phyloP scores from a whole-genome alignment of 2,113 vertebrate species.

The Dipodomys merriami region DNA sequence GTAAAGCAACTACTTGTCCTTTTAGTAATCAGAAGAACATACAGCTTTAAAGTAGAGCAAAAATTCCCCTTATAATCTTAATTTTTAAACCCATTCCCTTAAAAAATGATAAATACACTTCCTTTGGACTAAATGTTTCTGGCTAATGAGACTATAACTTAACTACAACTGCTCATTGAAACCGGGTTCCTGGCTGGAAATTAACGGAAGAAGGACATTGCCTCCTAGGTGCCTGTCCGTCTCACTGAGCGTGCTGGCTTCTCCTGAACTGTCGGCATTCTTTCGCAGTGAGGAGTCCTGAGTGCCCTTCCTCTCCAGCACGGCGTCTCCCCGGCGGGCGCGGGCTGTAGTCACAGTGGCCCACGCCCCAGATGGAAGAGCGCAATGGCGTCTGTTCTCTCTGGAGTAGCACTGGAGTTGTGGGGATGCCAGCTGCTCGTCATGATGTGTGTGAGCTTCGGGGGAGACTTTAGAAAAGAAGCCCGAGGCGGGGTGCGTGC shows the following conservation, averaged over 20 bases:
- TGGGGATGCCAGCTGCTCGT: slow-evolving; percentile 79
- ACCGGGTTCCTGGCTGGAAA: slow-evolving; percentile 79
- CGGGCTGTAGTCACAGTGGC: slow-evolving; percentile 86
- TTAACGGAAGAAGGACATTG: slow-evolving; percentile 72
- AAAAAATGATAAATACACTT: slow-evolving; percentile 61
- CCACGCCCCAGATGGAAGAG: slow-evolving; percentile 83
- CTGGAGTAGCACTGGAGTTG: slow-evolving; percentile 61
- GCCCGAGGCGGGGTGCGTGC: slow-evolving; percentile 58
- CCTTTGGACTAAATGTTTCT: slow-evolving; percentile 73
- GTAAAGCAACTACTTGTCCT: neutral
- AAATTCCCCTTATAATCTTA: neutral
- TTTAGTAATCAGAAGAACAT: slow-evolving; percentile 43
- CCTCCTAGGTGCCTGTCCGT: slow-evolving; percentile 85
- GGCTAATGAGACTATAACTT: slow-evolving; percentile 72
- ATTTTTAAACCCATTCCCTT: slow-evolving; percentile 69
- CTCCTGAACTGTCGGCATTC: slow-evolving; percentile 85
- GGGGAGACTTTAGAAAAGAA: slow-evolving; percentile 72
- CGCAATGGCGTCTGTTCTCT: slow-evolving; percentile 47
- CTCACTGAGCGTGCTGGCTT: slow-evolving; percentile 86
- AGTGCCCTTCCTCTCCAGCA: slow-evolving; percentile 84
- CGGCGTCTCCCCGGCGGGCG: slow-evolving; percentile 86
- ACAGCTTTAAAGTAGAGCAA: slow-evolving; percentile 30
- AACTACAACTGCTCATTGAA: slow-evolving; percentile 81
- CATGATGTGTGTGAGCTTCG: slow-evolving; percentile 64
- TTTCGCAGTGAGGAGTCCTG: slow-evolving; percentile 86